A percentile compares a stretch with the other conserved stretches of the same genome.
Evolutionary conservation across 2,113 vertebrate species (phyloP).

Genomic region (Nyctereutes procyonoides): DNA sequence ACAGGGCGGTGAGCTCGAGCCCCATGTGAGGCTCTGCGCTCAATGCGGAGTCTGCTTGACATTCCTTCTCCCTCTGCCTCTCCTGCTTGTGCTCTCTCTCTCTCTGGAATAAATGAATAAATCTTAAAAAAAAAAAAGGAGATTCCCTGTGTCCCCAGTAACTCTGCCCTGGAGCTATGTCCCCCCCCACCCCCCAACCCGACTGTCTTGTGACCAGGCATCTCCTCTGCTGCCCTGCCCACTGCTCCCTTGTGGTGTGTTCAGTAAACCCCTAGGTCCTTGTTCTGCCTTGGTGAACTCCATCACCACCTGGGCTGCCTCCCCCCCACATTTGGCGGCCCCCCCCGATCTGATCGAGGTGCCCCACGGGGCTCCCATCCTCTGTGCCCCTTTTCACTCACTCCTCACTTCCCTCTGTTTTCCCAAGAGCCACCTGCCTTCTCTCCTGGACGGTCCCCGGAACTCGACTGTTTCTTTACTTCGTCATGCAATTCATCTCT

Average conservation of each 20-base stretch:
- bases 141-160: too few relatives aligned
- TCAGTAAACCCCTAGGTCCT: neutral
- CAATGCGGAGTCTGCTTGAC: neutral
- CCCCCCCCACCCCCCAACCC: neutral
- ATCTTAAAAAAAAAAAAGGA: neutral
- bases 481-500: neutral
- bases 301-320: neutral
- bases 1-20: neutral
- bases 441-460: neutral
- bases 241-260: neutral
- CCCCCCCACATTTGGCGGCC: neutral
- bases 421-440: neutral
- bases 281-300: neutral
- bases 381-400: neutral
- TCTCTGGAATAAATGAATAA: neutral
- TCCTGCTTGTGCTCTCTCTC: neutral
- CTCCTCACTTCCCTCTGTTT: neutral
- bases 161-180: neutral
- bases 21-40: too few relatives aligned
- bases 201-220: neutral
- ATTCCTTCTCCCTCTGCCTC: neutral
- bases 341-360: neutral
- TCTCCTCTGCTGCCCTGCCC: neutral
- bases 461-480: neutral
- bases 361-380: neutral